Evolutionary conservation across 1,140 invertebrate species (phyloP).

Genomic region (Atopsyche davidsoni): DNA sequence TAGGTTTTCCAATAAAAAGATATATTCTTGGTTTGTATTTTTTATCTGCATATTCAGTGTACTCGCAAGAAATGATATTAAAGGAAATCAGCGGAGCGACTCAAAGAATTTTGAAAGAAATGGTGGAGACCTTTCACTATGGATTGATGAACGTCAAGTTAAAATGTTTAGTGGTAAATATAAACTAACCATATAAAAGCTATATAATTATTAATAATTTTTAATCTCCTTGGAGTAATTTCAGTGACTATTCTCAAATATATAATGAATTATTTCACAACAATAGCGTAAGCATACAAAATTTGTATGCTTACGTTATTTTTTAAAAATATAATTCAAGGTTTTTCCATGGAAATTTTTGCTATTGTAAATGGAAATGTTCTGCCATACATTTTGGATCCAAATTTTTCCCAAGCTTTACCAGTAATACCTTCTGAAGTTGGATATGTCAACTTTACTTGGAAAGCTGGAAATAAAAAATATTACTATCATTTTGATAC

Average conservation of each 20-base stretch:
- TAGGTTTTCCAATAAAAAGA: too few species aligned
- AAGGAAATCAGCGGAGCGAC: slow-evolving; percentile 30
- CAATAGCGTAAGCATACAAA: too few species aligned
- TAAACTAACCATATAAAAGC: slow-evolving; percentile 13
- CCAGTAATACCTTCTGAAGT: slow-evolving; percentile 88
- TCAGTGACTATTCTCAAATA: too few species aligned
- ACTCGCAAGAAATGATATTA: slow-evolving; percentile 22
- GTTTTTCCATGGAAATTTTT: slow-evolving; percentile 80
- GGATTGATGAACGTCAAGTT: slow-evolving; percentile 84
- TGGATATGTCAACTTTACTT: slow-evolving; percentile 85
- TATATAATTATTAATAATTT: too few species aligned
- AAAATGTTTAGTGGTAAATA: slow-evolving; percentile 78
- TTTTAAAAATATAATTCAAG: slow-evolving; percentile 49
- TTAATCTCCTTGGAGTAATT: too few species aligned
- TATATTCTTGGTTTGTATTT: slow-evolving; percentile 13
- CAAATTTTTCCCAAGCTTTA: slow-evolving; percentile 81
- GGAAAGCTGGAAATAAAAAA: slow-evolving; percentile 78
- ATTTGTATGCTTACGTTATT: too few species aligned
- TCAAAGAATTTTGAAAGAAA: slow-evolving; percentile 39
- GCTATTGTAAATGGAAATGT: slow-evolving; percentile 82
- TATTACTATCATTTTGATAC: slow-evolving; percentile 85
- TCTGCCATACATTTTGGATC: slow-evolving; percentile 77
- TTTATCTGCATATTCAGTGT: too few species aligned
- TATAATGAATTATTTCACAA: too few species aligned
- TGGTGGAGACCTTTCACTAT: slow-evolving; percentile 68